Percentiles rank a stretch among this genome's conserved stretches.
Evolutionary conservation across 1,140 invertebrate species (phyloP).

Genomic region (Arctopsyche grandis): DNA sequence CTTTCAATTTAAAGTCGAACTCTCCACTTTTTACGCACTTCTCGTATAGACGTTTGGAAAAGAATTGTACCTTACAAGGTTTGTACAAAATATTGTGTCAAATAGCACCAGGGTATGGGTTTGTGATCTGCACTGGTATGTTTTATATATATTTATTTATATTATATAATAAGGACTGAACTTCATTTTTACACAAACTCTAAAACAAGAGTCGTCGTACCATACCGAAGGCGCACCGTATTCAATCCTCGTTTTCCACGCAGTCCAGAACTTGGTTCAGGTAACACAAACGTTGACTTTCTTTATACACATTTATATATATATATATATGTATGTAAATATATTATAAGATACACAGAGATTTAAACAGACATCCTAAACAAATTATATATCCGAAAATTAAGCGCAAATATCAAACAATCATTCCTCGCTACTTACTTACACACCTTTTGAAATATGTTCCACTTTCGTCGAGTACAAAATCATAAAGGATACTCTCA

Average conservation of each 20-base stretch:
- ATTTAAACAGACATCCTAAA: background rate
- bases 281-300: constrained; percentile 16
- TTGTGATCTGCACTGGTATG: background rate
- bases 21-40: too few relatives aligned
- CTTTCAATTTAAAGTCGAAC: too few relatives aligned
- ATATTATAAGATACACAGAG: constrained; percentile 2
- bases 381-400: too few relatives aligned
- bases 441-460: too few relatives aligned
- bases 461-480: too few relatives aligned
- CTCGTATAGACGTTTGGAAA: background rate
- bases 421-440: background rate
- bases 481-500: too few relatives aligned
- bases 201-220: too few relatives aligned
- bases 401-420: background rate
- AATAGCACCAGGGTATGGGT: background rate
- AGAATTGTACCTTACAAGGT: background rate
- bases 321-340: background rate
- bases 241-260: too few relatives aligned
- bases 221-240: too few relatives aligned
- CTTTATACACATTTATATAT: constrained; percentile 5
- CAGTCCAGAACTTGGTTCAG: background rate
- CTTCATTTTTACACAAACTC: background rate
- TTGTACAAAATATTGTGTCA: constrained; percentile 1
- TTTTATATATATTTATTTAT: too few relatives aligned
- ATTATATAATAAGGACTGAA: too few relatives aligned